phyloP scores from a whole-genome alignment of 2,888 invertebrate species.

The Myopa testacea region DNA sequence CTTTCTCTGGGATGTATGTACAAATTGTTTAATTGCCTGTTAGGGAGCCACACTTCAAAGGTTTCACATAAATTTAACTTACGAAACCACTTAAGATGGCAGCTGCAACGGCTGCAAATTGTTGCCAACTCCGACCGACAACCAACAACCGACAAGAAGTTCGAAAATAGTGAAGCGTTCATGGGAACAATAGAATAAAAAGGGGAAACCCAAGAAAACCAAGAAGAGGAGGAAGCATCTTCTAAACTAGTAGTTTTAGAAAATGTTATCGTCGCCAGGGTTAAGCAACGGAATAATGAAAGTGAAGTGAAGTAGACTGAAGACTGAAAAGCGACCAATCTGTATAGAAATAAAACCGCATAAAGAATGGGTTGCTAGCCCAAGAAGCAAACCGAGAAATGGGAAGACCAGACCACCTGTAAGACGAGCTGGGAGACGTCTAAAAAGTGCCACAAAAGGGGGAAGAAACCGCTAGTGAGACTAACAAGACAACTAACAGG shows the following conservation, averaged over 20 bases:
- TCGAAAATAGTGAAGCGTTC: not conserved
- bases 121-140: not conserved
- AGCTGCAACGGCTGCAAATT: slow-evolving; percentile 18
- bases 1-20: not conserved
- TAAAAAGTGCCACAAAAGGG: no score
- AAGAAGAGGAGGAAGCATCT: not conserved
- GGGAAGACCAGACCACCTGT: no score
- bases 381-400: no score
- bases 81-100: slow-evolving; percentile 31
- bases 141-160: slow-evolving; percentile 14
- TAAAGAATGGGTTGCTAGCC: not conserved
- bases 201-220: not conserved
- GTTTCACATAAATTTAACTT: slow-evolving; percentile 34
- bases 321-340: not conserved
- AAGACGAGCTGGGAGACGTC: no score
- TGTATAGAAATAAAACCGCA: not conserved
- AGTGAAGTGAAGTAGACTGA: not conserved
- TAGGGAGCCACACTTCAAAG: slow-evolving; percentile 25
- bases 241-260: slow-evolving; percentile 25
- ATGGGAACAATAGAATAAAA: not conserved
- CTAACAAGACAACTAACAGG: not conserved
- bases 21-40: slow-evolving; percentile 38
- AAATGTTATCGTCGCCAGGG: not conserved
- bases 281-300: not conserved
- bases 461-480: no score